These are phyloP conservation scores for Perithous albicinctus DNA, from an alignment of 2,888 invertebrate species.

Conservation along the genomic window DNA sequence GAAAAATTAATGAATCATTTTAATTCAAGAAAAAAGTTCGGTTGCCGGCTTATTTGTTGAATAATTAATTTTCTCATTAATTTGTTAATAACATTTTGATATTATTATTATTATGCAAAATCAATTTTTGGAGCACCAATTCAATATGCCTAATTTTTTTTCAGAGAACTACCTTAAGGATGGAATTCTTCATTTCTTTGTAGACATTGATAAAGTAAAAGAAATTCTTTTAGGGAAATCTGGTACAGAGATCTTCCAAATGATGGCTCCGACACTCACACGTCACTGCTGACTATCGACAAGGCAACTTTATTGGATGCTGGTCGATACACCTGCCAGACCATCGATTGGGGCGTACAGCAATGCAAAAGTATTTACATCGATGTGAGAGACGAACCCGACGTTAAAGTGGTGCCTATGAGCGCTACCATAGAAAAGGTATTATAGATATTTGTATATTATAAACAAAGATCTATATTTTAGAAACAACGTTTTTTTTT, in stretches of 20 bases:
- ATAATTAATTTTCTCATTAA: too few relatives aligned
- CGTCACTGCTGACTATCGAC: conserved; percentile 90
- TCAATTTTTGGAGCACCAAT: too few relatives aligned
- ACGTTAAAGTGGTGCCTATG: conserved; percentile 89
- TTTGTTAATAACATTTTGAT: too few relatives aligned
- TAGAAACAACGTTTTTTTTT: too few relatives aligned
- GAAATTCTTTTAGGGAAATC: conserved; percentile 78
- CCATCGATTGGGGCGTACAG: conserved; percentile 89
- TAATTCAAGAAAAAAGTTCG: too few relatives aligned
- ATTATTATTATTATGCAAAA: conserved; percentile 10
- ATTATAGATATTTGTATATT: conserved; percentile 44
- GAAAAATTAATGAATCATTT: too few relatives aligned
- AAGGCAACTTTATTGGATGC: conserved; percentile 90
- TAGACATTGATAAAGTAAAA: too few relatives aligned
- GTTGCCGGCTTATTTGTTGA: too few relatives aligned
- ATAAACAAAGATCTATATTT: too few relatives aligned
- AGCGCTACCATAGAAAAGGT: conserved; percentile 90
- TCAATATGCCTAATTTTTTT: too few relatives aligned
- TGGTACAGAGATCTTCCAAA: conserved; percentile 84
- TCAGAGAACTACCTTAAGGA: too few relatives aligned
- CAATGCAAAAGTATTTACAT: conserved; percentile 89
- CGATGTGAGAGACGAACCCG: conserved; percentile 88
- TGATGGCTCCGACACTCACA: conserved; percentile 86
- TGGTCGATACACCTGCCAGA: conserved; percentile 93
- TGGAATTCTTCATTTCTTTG: too few relatives aligned